Percentiles rank a stretch among this genome's conserved stretches.
These are phyloP conservation scores for Oasisia sp. DNA, from an alignment of 2,888 invertebrate genomes.

Conservation along the genomic window DNA sequence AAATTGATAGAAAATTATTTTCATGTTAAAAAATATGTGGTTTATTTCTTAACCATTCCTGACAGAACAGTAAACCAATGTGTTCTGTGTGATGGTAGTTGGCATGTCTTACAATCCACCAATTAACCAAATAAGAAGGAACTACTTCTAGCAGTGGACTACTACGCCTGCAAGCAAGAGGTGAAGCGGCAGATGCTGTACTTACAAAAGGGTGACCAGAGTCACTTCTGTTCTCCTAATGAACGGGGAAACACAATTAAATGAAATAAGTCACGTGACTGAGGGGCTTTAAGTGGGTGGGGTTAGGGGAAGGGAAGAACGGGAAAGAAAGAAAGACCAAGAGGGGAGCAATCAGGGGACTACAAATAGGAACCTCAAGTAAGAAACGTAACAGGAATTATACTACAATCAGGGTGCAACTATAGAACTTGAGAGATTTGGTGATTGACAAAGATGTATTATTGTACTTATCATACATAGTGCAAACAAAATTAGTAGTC, in stretches of 20 bases:
- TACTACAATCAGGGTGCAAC: background rate
- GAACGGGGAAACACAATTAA: background rate
- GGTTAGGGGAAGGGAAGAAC: too few relatives aligned
- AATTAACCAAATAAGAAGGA: background rate
- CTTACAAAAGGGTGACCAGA: conserved; percentile 6
- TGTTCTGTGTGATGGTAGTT: background rate
- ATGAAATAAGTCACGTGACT: background rate
- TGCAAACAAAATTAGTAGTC: background rate
- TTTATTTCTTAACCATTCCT: background rate
- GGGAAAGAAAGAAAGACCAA: too few relatives aligned
- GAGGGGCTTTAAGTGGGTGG: background rate
- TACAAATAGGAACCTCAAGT: background rate
- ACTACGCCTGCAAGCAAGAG: background rate
- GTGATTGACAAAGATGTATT: background rate
- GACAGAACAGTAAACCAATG: background rate
- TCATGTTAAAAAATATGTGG: background rate
- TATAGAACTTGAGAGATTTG: background rate
- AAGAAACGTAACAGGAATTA: background rate
- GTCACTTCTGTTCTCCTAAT: background rate
- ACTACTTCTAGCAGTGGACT: conserved; percentile 1
- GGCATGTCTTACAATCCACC: background rate
- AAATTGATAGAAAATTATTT: background rate
- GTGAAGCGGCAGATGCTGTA: background rate
- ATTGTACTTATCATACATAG: background rate
- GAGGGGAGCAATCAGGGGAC: background rate